Evolutionary conservation across 2,888 invertebrate genomes (phyloP), one percentile per base, ranked within the genome.

Genomic region (Noctuana brunneofusca): DNA sequence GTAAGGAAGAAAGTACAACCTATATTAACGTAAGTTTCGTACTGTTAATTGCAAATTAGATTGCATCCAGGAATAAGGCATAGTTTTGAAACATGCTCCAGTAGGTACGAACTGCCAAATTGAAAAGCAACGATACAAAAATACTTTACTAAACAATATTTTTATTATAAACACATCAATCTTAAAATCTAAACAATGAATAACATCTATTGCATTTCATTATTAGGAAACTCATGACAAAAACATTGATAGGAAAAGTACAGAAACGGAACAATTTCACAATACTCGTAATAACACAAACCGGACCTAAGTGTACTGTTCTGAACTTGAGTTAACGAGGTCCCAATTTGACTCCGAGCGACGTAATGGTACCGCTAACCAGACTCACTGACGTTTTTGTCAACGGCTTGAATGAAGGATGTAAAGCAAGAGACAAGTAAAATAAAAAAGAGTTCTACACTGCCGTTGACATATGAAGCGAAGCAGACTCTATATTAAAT

Each of bases 301-400:
- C 43, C 43, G n/a, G 53, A n/a, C 12, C 53, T 35, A 53, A 53
- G 53, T 38, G 53, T 14, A 53, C 22, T 48, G 24, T 22, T 22
- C 22, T 22, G 43, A 32, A 52, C 30, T n/a, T n/a, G 20, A 3
- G 53, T 53, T 53, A 53, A 53, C 53, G 53, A 53, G 53, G 22
- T 22, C 53, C 48, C 48, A 48, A 48, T 48, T 48, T 48, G 48
- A 50, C 50, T 50, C 16, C n/a, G 32, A 27, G 27, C 43, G 43
- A 14, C 41, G 27, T 55, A 55, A 43, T 55, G 55, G 55, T 43
- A 55, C 43, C 56, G 56, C 56, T 56, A 56, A 56, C 27, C 43
- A 56, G 56, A 56, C 27, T 55, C 56, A 46, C 56, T 56, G 56
- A 18, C 30, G 43, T 56, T 56, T 56, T 56, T 56, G 50, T 52